phyloP scores from a whole-genome alignment of 2,797 vertebrate species.

The Adrianichthys oophorus region DNA sequence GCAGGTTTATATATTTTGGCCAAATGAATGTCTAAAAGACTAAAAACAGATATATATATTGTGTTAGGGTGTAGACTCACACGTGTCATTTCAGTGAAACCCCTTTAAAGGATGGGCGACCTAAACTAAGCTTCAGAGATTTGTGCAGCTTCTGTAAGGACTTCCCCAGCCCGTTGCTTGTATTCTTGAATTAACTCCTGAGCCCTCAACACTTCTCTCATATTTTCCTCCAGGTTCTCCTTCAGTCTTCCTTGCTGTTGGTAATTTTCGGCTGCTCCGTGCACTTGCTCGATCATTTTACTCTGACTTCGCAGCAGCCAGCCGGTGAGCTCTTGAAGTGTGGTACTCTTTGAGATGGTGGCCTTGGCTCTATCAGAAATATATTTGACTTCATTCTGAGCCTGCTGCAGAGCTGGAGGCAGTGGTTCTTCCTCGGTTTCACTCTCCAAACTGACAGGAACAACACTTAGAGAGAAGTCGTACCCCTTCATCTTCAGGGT shows the following conservation, averaged over 20 bases:
- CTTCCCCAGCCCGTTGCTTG: conserved; percentile 59
- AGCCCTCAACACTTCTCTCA: conserved; percentile 71
- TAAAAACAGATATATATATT: no score
- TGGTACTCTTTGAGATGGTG: conserved; percentile 62
- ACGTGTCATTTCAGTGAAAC: no score
- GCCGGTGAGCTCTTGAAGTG: conserved; percentile 69
- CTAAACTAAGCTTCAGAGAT: conserved; percentile 62
- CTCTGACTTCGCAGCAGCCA: conserved; percentile 68
- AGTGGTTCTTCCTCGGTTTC: conserved; percentile 12
- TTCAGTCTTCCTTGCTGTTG: conserved; percentile 70
- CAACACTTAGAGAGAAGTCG: conserved; percentile 70
- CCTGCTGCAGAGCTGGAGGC: conserved; percentile 54
- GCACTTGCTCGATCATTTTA: conserved; percentile 62
- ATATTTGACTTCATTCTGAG: conserved; percentile 61
- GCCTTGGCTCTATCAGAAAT: conserved; percentile 67
- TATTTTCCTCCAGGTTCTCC: conserved; percentile 73
- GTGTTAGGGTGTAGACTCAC: no score
- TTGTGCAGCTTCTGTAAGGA: conserved; percentile 70
- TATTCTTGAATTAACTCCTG: conserved; percentile 67
- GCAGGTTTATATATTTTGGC: no score
- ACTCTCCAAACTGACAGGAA: conserved; percentile 30
- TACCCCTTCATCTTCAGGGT: conserved; percentile 75
- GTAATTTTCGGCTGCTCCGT: conserved; percentile 41
- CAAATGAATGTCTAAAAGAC: no score
- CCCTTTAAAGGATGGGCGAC: background rate